Base-by-base conservation (phyloP, 2,113 vertebrate genomes). In the Phaethornis superciliosus region DNA sequence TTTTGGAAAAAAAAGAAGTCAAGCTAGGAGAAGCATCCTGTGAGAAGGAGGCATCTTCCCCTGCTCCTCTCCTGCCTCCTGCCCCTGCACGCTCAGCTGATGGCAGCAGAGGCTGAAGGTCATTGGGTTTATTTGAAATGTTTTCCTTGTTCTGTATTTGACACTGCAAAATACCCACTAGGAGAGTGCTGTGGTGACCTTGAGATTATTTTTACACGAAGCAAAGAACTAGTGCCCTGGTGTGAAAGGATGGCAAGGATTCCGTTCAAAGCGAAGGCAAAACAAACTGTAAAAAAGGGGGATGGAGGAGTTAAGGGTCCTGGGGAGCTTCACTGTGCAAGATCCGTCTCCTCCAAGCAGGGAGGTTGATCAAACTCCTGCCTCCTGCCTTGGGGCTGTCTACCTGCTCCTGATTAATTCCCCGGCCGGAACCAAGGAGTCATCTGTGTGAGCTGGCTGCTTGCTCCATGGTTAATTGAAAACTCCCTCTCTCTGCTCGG, bases 331-430 rank as follows among this genome's bases (percentile, higher is more conserved):
- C 55, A 3, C 4, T 0, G 10, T 1, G 9, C 80, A 65, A 83
- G 68, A 52, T 56, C 49, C 3, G 0, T 42, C 51, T 80, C 37
- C 54, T 90, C 78, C 35, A 3, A 22, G 26, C 0, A 0, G 27
- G 16, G 58, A 26, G 18, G 18, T 4, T 10, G 72, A 33, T 23
- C 54, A 7, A 15, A 6, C 19, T 30, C 75, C 81, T 89, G 81
- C 74, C 69, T 70, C 32, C 81, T 7, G 81, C 89, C 81, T 46
- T 33, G 55, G 81, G 65, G 60, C 88, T 81, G 89, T 81, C 64
- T 14, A 4, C 81, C 74, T 37, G 81, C 32, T 3, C 27, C 28
- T 49, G 54, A 63, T 89, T 81, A 79, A 85, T 72, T 86, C 87
- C 87, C 69, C 47, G 6, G 47, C 62, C 89, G 35, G 12, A 16